Percentiles rank a stretch among this genome's conserved stretches.
phyloP scores from a whole-genome alignment of 2,113 vertebrate species.

The Synchiropus splendidus region DNA sequence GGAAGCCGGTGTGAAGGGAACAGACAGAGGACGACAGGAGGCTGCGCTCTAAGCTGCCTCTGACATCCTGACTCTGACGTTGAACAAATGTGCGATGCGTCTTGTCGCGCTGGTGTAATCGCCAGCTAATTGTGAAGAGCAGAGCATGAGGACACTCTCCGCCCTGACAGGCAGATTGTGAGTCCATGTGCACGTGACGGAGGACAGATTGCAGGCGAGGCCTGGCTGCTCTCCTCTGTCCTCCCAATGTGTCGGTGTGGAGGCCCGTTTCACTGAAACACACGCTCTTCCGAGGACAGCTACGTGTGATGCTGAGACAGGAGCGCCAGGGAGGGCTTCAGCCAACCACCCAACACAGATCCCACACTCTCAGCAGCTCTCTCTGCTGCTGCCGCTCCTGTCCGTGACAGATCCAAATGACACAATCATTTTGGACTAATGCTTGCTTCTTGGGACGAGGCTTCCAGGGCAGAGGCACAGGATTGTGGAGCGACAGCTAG shows the following conservation, averaged over 20 bases:
- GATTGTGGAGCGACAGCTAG: too few species aligned
- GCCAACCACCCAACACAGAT: conserved; percentile 60
- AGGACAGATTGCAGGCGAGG: conserved; percentile 57
- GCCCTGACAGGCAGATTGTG: conserved; percentile 68
- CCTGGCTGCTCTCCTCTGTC: conserved; percentile 48
- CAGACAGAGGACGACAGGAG: conserved; percentile 33
- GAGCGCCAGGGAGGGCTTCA: conserved; percentile 58
- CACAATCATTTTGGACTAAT: too few species aligned
- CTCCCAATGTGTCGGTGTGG: conserved; percentile 60
- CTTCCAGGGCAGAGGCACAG: too few species aligned
- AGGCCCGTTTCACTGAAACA: conserved; percentile 37
- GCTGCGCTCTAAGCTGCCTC: conserved; percentile 38
- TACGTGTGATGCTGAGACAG: conserved; percentile 49
- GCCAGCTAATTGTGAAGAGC: conserved; percentile 60
- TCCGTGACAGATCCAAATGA: too few species aligned
- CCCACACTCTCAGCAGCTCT: conserved; percentile 61
- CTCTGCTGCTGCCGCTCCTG: too few species aligned
- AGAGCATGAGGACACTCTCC: conserved; percentile 66
- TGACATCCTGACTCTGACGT: conserved; percentile 35
- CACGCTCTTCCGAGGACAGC: conserved; percentile 27
- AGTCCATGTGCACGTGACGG: conserved; percentile 63
- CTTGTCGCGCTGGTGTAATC: conserved; percentile 34
- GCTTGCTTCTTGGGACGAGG: too few species aligned
- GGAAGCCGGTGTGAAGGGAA: conserved; percentile 38
- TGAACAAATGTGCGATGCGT: conserved; percentile 42